Base-by-base conservation (phyloP, 2,113 vertebrate genomes). In the Onychorhynchus coronatus region DNA sequence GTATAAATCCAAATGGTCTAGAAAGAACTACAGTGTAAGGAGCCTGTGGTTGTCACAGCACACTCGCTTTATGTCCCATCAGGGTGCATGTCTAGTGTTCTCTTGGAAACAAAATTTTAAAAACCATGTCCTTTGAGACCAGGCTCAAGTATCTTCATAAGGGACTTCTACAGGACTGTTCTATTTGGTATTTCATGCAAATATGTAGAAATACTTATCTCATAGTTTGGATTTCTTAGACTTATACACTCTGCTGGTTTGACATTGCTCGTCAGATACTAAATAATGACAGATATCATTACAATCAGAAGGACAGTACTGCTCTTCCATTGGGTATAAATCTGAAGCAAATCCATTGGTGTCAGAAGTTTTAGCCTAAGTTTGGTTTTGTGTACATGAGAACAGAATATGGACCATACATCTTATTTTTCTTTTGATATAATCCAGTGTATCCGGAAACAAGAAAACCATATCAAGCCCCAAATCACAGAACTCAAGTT, bases 341-440 rank as follows among this genome's bases (percentile, higher is more conserved):
- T 82, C 66, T 72, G 65, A 63, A 66, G 50, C 31, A 91, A 91
- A 95, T 85, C 83, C 37, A 72, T 86, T 3, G 4, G 59, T 92
- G 80, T 89, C 73, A 75, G 61, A 92, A 85, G n/a, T 77, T 89
- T 94, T 92, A 93, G 37, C 73, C 79, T 72, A 78, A 67, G 86
- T 95, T 84, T 89, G 44, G 44, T 21, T 70, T 93, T 87, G 75
- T 89, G 68, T 83, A 93, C 31, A 68, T 2, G 19, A 91, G 59
- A 73, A 92, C 52, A 93, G 85, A 91, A 89, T 86, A 76, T 93
- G 68, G 87, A 93, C 70, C 59, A 56, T 80, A 85, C 52, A 62
- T 85, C 42, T 70, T 88, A 82, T 88, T 91, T 91, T 95, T 82
- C 59, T 88, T 96, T 91, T 95, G 79, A 91, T 96, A 85, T 31